A percentile compares a stretch with the other conserved stretches of the same genome.
Conservation (phyloP, 2,797 vertebrate species). For the Tadarida brasiliensis region DNA sequence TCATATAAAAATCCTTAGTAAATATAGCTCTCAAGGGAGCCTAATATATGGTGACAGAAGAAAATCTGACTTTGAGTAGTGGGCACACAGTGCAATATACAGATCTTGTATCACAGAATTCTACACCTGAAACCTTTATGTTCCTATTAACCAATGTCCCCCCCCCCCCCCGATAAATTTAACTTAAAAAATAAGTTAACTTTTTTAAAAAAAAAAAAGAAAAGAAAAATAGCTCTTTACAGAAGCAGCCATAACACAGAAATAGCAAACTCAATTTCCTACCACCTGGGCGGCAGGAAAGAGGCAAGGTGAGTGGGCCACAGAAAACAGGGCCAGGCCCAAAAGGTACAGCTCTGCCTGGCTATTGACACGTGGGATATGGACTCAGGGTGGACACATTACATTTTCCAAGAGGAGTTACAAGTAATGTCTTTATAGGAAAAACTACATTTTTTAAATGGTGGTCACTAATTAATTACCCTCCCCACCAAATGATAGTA, state of each 20-base stretch:
- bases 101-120: not conserved
- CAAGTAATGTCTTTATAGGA: not conserved
- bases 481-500: not conserved
- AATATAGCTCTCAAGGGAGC: constrained; percentile 65
- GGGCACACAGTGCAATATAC: not conserved
- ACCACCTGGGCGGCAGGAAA: not conserved
- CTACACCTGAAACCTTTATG: not conserved
- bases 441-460: not conserved
- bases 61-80: not conserved
- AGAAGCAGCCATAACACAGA: constrained; percentile 39
- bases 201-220: not conserved
- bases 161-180: not conserved
- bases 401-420: not conserved
- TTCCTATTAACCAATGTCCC: not conserved
- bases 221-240: constrained; percentile 67
- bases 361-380: not conserved
- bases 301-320: not conserved
- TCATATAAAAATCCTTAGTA: constrained; percentile 83
- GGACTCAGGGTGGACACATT: not conserved
- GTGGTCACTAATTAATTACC: not conserved
- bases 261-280: not conserved
- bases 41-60: not conserved
- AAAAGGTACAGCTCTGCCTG: not conserved
- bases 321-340: rapidly evolving
- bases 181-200: not conserved